Conservation (phyloP, 53 echinoderm and acorn worm genomes). For the Holothuria scabra region DNA sequence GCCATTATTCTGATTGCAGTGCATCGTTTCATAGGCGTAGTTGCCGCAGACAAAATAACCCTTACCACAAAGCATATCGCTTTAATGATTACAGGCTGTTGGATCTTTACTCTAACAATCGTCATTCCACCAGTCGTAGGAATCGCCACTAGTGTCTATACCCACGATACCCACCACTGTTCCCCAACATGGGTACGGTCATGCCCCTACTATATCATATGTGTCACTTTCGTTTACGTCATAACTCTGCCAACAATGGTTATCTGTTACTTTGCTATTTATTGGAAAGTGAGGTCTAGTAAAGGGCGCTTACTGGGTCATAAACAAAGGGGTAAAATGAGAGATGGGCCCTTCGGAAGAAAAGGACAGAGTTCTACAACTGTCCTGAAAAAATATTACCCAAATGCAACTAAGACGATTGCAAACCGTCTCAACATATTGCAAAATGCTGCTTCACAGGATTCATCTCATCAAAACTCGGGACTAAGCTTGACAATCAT, state of each 20-base stretch:
- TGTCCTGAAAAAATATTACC: too few species aligned
- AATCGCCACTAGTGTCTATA: neutral
- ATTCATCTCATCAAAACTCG: too few species aligned
- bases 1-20: conserved; percentile 1
- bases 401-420: too few species aligned
- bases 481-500: too few species aligned
- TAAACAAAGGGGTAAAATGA: too few species aligned
- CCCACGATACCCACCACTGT: neutral
- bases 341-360: too few species aligned
- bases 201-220: neutral
- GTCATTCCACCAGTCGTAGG: neutral
- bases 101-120: neutral
- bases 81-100: neutral
- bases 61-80: neutral
- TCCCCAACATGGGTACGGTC: neutral
- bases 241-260: neutral
- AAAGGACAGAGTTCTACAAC: too few species aligned
- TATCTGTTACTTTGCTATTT: neutral
- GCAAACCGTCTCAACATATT: too few species aligned
- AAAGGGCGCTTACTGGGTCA: too few species aligned
- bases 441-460: too few species aligned
- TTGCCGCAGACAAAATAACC: neutral
- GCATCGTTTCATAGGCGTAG: neutral
- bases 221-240: neutral
- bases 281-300: neutral